Conservation (phyloP, 2,888 invertebrate genomes). For the Melanophora roralis region DNA sequence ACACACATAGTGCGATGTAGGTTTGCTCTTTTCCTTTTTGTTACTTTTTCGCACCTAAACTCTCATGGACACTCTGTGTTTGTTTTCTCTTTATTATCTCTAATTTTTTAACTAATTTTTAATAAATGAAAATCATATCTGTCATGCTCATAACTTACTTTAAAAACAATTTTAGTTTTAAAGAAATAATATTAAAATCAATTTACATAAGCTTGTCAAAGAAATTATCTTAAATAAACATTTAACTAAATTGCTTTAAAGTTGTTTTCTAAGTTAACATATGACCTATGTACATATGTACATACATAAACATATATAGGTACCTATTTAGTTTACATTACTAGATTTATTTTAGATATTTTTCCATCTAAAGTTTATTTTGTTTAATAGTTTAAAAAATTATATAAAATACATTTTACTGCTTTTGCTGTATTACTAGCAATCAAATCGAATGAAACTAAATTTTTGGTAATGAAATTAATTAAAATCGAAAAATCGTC, state of each 20-base stretch:
- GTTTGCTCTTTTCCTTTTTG: constrained; percentile 10
- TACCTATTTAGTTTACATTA: constrained; percentile 38
- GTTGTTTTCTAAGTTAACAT: no score
- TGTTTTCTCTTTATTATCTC: background rate
- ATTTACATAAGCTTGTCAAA: no score
- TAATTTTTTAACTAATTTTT: constrained; percentile 6
- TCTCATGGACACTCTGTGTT: background rate
- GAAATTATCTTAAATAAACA: no score
- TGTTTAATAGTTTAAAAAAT: background rate
- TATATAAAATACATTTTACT: no score
- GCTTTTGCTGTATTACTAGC: constrained; percentile 23
- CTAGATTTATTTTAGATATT: background rate
- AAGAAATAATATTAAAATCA: no score
- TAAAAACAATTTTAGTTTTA: no score
- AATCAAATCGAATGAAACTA: background rate
- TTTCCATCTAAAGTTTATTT: background rate
- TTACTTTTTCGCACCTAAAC: background rate
- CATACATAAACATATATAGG: no score
- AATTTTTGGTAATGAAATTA: constrained; percentile 18
- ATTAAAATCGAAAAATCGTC: constrained; percentile 30
- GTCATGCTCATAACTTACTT: no score
- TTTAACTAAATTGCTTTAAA: no score
- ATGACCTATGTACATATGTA: no score
- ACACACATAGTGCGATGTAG: background rate
- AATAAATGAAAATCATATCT: no score